Evolutionary conservation across 2,797 vertebrate species (phyloP).

Genomic region (Amblyraja radiata): DNA sequence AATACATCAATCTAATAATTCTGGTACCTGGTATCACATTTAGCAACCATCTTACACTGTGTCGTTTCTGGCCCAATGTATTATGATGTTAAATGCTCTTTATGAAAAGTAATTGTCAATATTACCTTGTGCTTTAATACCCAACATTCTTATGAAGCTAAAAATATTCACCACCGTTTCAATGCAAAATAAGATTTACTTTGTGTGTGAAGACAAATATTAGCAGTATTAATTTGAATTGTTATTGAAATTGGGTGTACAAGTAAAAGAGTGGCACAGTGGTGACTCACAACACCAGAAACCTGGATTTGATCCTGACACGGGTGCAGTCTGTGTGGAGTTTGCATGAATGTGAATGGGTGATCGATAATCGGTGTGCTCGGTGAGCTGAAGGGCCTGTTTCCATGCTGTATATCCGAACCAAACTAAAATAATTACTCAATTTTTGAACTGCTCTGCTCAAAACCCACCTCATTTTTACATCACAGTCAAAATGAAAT

Average conservation of each 20-base stretch:
- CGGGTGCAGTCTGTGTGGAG: too few species aligned
- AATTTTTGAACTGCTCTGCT: neutral
- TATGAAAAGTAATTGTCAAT: neutral
- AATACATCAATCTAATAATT: neutral
- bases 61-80: neutral
- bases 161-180: neutral
- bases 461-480: constrained; percentile 75
- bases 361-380: too few species aligned
- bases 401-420: too few species aligned
- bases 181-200: neutral
- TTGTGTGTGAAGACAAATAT: neutral
- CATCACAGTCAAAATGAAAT: constrained; percentile 77
- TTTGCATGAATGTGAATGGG: too few species aligned
- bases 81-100: neutral
- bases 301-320: too few species aligned
- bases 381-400: too few species aligned
- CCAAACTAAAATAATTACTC: neutral
- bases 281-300: too few species aligned
- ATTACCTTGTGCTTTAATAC: neutral
- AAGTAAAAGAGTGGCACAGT: too few species aligned
- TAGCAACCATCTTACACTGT: too few species aligned
- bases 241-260: neutral
- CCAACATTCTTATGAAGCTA: neutral
- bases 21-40: neutral
- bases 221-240: neutral